Conservation (phyloP, 2,888 invertebrate species). For the Harpalus rufipes region DNA sequence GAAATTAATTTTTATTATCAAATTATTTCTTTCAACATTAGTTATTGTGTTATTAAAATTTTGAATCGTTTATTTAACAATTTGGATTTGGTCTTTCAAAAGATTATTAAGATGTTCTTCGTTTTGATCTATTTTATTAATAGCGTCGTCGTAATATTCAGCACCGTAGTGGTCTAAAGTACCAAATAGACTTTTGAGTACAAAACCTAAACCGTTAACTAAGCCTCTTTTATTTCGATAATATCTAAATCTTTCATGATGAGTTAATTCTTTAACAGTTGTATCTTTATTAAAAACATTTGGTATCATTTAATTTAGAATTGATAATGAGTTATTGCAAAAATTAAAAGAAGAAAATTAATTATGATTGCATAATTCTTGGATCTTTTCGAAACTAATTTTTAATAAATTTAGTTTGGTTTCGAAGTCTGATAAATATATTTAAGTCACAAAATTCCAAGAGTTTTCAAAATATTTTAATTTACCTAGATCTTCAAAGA, state of each 20-base stretch:
- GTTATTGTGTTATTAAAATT: slow-evolving; percentile 18
- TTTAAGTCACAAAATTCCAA: background rate
- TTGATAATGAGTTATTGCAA: background rate
- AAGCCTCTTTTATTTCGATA: background rate
- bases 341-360: background rate
- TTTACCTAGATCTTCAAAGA: background rate
- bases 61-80: too few relatives aligned
- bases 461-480: background rate
- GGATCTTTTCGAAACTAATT: background rate
- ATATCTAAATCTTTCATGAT: background rate
- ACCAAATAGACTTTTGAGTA: background rate
- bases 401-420: background rate
- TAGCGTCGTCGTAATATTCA: background rate
- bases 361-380: background rate
- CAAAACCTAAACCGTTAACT: background rate
- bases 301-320: background rate
- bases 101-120: too few relatives aligned
- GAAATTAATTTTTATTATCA: background rate
- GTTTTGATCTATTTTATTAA: background rate
- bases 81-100: background rate
- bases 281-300: background rate
- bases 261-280: background rate
- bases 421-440: background rate
- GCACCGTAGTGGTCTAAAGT: background rate
- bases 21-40: slow-evolving; percentile 9